Conservation (phyloP, 2,797 vertebrate species). For the Acestrorhynchus altus region DNA sequence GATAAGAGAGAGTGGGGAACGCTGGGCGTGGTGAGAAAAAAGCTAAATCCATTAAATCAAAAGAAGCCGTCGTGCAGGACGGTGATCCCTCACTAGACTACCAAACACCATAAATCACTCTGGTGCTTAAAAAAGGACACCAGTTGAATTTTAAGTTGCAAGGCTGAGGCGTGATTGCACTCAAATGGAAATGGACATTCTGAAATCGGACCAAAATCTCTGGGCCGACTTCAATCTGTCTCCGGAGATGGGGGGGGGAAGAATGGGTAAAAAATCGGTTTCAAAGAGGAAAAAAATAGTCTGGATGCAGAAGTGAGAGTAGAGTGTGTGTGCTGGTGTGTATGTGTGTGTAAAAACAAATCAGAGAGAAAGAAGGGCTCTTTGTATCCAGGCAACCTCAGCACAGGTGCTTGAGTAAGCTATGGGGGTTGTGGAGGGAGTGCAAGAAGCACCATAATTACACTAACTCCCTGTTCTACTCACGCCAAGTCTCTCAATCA, state of each 20-base stretch:
- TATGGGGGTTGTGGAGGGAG: constrained; percentile 17
- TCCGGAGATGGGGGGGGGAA: neutral
- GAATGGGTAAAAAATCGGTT: neutral
- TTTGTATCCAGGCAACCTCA: constrained; percentile 42
- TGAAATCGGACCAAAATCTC: constrained; percentile 37
- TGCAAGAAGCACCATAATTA: constrained; percentile 12
- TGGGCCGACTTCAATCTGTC: neutral
- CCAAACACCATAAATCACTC: constrained; percentile 41
- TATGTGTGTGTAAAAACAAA: constrained; percentile 30
- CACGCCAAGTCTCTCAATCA: constrained; percentile 14
- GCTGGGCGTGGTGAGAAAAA: constrained; percentile 7
- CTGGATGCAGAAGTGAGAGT: neutral
- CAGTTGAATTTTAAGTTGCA: constrained; percentile 22
- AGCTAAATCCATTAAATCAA: constrained; percentile 32
- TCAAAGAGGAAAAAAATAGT: neutral
- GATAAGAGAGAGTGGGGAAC: constrained; percentile 2
- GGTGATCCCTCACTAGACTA: constrained; percentile 29
- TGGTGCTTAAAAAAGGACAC: neutral
- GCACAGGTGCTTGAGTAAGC: constrained; percentile 28
- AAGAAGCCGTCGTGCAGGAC: constrained; percentile 29
- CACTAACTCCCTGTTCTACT: constrained; percentile 11
- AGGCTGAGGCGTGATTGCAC: constrained; percentile 23
- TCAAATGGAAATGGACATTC: constrained; percentile 36
- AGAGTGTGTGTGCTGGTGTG: constrained; percentile 15
- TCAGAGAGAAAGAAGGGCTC: constrained; percentile 16